These are phyloP conservation scores for Arrhopalites spinosus DNA, from an alignment of 2,888 invertebrate genomes.

Conservation along the genomic window DNA sequence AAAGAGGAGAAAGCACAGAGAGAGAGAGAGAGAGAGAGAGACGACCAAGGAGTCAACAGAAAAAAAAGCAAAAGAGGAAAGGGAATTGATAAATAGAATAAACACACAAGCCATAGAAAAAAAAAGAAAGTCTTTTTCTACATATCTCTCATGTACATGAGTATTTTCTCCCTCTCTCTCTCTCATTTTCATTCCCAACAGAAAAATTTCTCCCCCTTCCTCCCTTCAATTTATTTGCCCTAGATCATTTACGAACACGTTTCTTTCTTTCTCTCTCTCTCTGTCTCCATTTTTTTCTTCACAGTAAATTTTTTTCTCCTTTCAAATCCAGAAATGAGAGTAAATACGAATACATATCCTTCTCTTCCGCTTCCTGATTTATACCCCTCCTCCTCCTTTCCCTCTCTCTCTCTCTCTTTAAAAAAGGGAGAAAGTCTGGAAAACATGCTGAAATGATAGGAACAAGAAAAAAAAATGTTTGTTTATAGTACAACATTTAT, in stretches of 20 bases:
- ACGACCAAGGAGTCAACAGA: neutral
- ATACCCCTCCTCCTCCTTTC: neutral
- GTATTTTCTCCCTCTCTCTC: neutral
- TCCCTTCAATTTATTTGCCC: neutral
- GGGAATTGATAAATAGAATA: no score
- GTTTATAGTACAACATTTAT: no score
- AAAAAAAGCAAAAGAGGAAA: neutral
- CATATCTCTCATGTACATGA: no score
- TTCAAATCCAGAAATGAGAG: constrained; percentile 4
- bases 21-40: neutral
- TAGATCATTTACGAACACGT: neutral
- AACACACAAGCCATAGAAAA: no score
- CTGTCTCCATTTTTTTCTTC: neutral
- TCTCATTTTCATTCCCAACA: no score
- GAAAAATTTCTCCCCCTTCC: neutral
- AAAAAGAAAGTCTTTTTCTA: no score
- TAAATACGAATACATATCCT: no score
- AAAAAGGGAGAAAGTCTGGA: no score
- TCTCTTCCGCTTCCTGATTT: no score
- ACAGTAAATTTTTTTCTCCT: neutral
- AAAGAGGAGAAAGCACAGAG: neutral
- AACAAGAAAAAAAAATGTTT: no score
- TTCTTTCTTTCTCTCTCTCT: no score
- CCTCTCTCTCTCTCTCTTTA: neutral
- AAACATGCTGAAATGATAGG: no score